Evolutionary conservation across 2,113 vertebrate genomes (phyloP), one percentile per base, ranked within the genome.

Genomic region (Butorides virescens): DNA sequence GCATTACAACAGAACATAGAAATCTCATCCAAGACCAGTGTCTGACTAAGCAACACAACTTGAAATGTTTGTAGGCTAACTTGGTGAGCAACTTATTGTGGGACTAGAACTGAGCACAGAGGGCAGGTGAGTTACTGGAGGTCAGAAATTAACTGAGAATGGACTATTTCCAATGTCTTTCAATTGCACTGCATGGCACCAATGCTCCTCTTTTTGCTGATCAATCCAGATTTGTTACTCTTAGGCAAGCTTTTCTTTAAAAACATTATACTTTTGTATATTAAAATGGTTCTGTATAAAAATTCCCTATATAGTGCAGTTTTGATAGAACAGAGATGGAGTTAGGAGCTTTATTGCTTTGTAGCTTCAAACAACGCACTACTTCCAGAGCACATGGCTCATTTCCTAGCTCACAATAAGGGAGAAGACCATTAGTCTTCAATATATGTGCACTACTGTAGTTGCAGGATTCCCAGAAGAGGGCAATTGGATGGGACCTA

Each of bases 1-100:
- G 92, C 93, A 92, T 96, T 93, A 96, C 94, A 93, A 96, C 95
- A 94, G 89, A 95, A 78, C 87, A 94, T 10, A 82, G 87, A 97
- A 95, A 90, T 37, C 61, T 78, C 66, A 76, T 81, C 81, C 87
- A 93, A 95, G 92, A 92, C 74, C 58, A 92, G 39, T 49, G 81
- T 67, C 90, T 96, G 86, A 86, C 78, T 92, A 92, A 94, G 78
- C 14, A 18, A 82, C 84, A 85, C 61, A 90, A 50, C 62, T 87
- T 87, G 56, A 90, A 53, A 87, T 72, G 67, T 88, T 76, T 85
- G 71, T 70, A 96, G 81, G 49, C 81, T 90, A 68, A 85, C 39
- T 87, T 85, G 74, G 95, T 90, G 80, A 95, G 67, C 85, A 92
- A 86, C 93, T 96, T 72, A 91, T 91, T 93, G 87, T 5, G 5